Conservation (phyloP, 2,797 vertebrate species). For the Acanthis flammea region DNA sequence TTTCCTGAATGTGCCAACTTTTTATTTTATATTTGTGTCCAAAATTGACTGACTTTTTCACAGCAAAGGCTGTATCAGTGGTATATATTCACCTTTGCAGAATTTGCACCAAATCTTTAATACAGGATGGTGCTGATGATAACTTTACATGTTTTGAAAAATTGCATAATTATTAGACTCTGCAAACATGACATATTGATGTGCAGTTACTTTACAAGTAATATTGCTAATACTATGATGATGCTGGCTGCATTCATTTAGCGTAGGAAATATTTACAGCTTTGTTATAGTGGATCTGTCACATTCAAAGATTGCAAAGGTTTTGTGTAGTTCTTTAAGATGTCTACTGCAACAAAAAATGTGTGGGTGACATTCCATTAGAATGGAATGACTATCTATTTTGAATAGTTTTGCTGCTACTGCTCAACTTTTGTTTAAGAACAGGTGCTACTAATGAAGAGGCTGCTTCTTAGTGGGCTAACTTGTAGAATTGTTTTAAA, state of each 20-base stretch:
- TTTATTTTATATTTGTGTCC: conserved; percentile 66
- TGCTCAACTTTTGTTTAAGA: conserved; percentile 72
- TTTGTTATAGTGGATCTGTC: conserved; percentile 75
- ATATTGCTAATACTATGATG: conserved; percentile 71
- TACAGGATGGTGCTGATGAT: conserved; percentile 74
- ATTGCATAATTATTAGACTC: conserved; percentile 65
- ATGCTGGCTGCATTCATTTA: conserved; percentile 78
- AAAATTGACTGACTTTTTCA: conserved; percentile 53
- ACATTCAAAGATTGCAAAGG: conserved; percentile 67
- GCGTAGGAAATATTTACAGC: conserved; percentile 73
- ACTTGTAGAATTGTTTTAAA: conserved; percentile 65
- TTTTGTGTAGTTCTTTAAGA: conserved; percentile 74
- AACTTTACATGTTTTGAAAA: conserved; percentile 69
- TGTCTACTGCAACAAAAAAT: conserved; percentile 72
- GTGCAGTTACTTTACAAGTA: conserved; percentile 76
- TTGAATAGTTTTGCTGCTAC: conserved; percentile 70
- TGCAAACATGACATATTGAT: conserved; percentile 72
- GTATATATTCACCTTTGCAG: conserved; percentile 77
- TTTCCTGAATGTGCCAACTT: conserved; percentile 80
- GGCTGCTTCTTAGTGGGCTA: conserved; percentile 66
- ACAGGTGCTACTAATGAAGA: conserved; percentile 73
- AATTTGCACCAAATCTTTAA: conserved; percentile 75
- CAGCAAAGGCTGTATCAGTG: conserved; percentile 72
- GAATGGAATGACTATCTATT: conserved; percentile 66
- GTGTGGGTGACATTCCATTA: conserved; percentile 68